phyloP scores from a whole-genome alignment of 2,113 vertebrate genomes.

The Serinus canaria region DNA sequence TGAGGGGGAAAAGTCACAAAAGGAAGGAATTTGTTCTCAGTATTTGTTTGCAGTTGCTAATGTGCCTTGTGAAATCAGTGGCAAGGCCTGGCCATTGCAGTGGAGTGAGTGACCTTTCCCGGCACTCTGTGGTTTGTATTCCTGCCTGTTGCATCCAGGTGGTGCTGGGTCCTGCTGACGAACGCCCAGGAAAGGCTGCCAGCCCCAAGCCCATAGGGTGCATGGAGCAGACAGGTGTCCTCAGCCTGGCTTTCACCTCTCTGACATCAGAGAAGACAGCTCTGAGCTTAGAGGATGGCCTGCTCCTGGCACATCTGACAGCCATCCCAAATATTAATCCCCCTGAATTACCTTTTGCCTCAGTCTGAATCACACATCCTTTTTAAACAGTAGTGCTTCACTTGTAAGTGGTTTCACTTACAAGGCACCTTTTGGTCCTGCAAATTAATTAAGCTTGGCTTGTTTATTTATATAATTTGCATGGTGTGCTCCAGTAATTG shows the following conservation, averaged over 20 bases:
- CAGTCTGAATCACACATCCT: not conserved
- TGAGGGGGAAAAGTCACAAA: not conserved
- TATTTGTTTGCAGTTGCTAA: not conserved
- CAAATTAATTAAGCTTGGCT: not conserved
- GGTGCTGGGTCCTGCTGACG: accelerated
- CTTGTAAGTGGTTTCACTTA: not conserved
- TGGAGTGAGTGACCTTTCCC: not conserved
- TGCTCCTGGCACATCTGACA: not conserved
- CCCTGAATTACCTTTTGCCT: not conserved
- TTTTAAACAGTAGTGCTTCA: not conserved
- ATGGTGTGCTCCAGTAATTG: accelerated
- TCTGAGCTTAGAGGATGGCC: not conserved
- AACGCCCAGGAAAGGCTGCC: not conserved
- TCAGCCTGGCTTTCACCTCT: not conserved
- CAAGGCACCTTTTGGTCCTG: not conserved
- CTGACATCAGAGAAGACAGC: not conserved
- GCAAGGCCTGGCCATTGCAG: not conserved
- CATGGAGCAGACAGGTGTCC: accelerated
- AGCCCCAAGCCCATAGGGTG: accelerated
- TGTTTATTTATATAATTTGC: not conserved
- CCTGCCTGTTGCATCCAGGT: not conserved
- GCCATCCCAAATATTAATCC: not conserved
- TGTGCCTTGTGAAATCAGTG: not conserved
- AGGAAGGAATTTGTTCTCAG: not conserved
- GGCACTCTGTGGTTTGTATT: not conserved